A percentile compares a stretch with the other conserved stretches of the same genome.
Evolutionary conservation across 2,113 vertebrate species (phyloP).

Genomic region (Arvicanthis niloticus): DNA sequence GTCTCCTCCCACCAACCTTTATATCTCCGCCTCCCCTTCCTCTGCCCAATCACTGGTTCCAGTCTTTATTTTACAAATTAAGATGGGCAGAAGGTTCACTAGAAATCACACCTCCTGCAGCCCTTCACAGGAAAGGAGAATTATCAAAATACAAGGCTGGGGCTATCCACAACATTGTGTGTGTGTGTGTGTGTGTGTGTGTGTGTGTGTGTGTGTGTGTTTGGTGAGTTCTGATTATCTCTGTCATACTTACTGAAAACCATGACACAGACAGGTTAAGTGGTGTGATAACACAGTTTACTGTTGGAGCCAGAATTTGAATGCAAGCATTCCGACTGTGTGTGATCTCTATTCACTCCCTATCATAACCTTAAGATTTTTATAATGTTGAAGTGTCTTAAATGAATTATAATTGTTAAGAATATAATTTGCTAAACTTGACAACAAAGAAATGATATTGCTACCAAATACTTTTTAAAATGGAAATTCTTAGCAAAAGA

Average conservation of each 20-base stretch:
- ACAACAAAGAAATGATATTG: background rate
- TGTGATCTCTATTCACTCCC: background rate
- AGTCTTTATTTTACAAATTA: too few relatives aligned
- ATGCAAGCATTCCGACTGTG: background rate
- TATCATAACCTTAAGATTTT: background rate
- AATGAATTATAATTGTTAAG: background rate
- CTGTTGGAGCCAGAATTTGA: background rate
- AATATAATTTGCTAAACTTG: constrained; percentile 46
- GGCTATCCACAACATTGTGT: background rate
- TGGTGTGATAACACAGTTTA: background rate
- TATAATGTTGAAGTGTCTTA: background rate
- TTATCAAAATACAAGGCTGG: too few relatives aligned
- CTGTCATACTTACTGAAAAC: background rate
- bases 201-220: too few relatives aligned
- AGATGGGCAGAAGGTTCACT: too few relatives aligned
- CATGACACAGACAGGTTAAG: background rate
- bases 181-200: background rate
- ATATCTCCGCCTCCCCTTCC: too few relatives aligned
- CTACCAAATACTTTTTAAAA: constrained; percentile 30
- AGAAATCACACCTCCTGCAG: too few relatives aligned
- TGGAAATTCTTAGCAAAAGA: background rate
- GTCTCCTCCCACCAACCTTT: too few relatives aligned
- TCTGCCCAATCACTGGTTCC: too few relatives aligned
- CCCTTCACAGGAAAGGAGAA: too few relatives aligned
- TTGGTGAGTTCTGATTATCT: background rate